Evolutionary conservation across 2,888 invertebrate genomes (phyloP).

Genomic region (Eulithis testata): DNA sequence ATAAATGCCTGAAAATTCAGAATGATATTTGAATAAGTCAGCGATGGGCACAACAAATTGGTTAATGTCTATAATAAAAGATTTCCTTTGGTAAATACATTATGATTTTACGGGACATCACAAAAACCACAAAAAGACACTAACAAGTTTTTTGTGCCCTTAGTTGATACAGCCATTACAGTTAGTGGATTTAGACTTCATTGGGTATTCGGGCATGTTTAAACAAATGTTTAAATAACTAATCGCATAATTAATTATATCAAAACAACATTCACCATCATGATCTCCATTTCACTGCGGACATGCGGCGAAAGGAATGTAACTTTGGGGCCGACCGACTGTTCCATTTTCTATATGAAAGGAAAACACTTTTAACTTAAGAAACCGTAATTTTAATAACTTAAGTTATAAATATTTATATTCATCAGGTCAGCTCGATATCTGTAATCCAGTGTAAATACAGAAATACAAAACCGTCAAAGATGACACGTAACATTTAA

Average conservation of each 20-base stretch:
- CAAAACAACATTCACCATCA: slow-evolving; percentile 77
- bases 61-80: slow-evolving; percentile 77
- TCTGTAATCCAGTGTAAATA: slow-evolving; percentile 86
- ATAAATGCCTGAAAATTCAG: slow-evolving; percentile 84
- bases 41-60: slow-evolving; percentile 81
- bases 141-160: slow-evolving; percentile 84
- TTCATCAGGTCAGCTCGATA: slow-evolving; percentile 86
- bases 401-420: slow-evolving; percentile 86
- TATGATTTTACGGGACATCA: slow-evolving; percentile 68
- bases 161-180: slow-evolving; percentile 79
- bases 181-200: slow-evolving; percentile 65
- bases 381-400: slow-evolving; percentile 86
- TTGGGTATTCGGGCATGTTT: slow-evolving; percentile 71
- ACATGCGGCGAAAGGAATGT: slow-evolving; percentile 83
- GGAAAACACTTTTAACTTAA: slow-evolving; percentile 86
- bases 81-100: slow-evolving; percentile 74
- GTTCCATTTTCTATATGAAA: slow-evolving; percentile 71
- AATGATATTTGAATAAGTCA: slow-evolving; percentile 70
- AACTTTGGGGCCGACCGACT: slow-evolving; percentile 81
- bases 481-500: slow-evolving; percentile 86
- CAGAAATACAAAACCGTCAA: slow-evolving; percentile 86
- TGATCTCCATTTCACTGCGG: slow-evolving; percentile 81
- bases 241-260: slow-evolving; percentile 71
- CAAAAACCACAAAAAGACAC: slow-evolving; percentile 77
- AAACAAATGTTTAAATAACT: slow-evolving; percentile 68